phyloP scores from a whole-genome alignment of 1,140 invertebrate genomes.

The Zaprionus davidi region DNA sequence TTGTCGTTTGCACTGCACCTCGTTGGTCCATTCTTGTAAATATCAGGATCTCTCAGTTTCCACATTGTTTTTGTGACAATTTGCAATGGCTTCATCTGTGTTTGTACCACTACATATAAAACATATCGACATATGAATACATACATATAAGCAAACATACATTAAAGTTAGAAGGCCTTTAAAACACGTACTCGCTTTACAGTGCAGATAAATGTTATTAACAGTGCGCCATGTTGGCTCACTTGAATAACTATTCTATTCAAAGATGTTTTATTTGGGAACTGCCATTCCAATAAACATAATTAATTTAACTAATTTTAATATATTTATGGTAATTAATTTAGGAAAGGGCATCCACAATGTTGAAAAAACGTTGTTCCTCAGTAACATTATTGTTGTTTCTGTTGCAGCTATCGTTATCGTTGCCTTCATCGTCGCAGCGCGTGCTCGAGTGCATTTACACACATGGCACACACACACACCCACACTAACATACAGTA shows the following conservation, averaged over 20 bases:
- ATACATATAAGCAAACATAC: too few relatives aligned
- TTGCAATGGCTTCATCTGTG: background rate
- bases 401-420: slow-evolving; percentile 40
- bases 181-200: background rate
- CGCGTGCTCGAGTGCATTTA: slow-evolving; percentile 77
- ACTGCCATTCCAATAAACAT: too few relatives aligned
- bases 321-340: background rate
- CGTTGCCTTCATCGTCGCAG: slow-evolving; percentile 44
- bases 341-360: background rate
- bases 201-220: background rate
- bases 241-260: too few relatives aligned
- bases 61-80: background rate
- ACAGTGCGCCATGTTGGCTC: background rate
- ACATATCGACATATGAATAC: too few relatives aligned
- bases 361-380: background rate
- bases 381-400: slow-evolving; percentile 2
- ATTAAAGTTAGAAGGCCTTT: too few relatives aligned
- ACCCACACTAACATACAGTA: slow-evolving; percentile 7
- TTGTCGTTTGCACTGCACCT: slow-evolving; percentile 29
- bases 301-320: background rate
- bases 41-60: background rate
- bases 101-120: too few relatives aligned
- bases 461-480: slow-evolving; percentile 41
- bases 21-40: slow-evolving; percentile 7
- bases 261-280: too few relatives aligned